Conservation (phyloP, 2,797 vertebrate species). For the Alfaro cultratus region DNA sequence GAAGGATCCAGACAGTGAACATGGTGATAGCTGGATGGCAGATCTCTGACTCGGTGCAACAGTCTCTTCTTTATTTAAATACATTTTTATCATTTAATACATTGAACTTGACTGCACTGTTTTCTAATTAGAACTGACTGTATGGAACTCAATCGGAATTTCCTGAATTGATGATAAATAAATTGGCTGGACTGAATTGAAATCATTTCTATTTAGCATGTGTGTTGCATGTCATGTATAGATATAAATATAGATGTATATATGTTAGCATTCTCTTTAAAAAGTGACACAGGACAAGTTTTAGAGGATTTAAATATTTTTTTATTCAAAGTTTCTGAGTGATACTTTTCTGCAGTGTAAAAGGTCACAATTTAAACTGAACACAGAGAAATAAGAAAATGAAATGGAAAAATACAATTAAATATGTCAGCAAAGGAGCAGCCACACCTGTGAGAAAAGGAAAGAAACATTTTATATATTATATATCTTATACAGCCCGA, state of each 20-base stretch:
- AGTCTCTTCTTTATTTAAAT: too few species aligned
- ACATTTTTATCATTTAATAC: too few species aligned
- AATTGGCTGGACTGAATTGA: background rate
- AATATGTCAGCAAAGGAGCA: constrained; percentile 44
- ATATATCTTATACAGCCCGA: background rate
- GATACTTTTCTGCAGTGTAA: constrained; percentile 75
- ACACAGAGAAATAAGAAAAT: constrained; percentile 41
- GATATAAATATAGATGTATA: background rate
- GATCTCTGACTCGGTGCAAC: too few species aligned
- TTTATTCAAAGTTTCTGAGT: constrained; percentile 73
- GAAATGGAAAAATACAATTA: constrained; percentile 41
- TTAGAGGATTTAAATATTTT: constrained; percentile 31
- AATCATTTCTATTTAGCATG: background rate
- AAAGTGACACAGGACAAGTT: background rate
- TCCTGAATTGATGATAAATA: background rate
- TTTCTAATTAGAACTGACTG: background rate
- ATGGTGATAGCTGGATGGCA: too few species aligned
- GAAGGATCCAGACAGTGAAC: too few species aligned
- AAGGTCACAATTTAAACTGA: constrained; percentile 75
- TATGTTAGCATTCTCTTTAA: background rate
- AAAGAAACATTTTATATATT: constrained; percentile 26
- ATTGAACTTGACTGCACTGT: background rate
- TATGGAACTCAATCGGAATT: background rate
- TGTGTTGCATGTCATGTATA: background rate
- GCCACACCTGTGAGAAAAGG: constrained; percentile 56